Evolutionary conservation across 1,140 invertebrate genomes (phyloP).

Genomic region (Diprion similis): DNA sequence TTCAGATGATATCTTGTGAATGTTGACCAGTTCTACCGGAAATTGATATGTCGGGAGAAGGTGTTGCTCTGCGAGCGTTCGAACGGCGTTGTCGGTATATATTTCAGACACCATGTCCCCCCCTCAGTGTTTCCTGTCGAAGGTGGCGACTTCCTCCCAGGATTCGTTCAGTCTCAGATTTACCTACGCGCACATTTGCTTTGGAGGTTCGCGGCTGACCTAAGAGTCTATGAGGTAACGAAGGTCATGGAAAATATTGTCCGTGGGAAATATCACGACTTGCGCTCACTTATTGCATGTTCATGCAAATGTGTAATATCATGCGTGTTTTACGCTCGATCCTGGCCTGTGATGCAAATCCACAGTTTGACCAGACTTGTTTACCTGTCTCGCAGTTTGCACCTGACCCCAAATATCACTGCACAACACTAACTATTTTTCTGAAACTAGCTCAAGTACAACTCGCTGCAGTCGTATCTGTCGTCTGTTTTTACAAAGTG

Average conservation of each 20-base stretch:
- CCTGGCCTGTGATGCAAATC: too few relatives aligned
- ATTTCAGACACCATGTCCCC: background rate
- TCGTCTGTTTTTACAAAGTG: background rate
- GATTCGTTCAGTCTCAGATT: background rate
- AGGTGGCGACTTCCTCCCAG: conserved; percentile 1
- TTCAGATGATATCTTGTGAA: too few relatives aligned
- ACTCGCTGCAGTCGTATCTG: background rate
- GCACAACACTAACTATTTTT: background rate
- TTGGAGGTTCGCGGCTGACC: background rate
- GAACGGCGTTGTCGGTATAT: background rate
- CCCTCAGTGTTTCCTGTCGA: background rate
- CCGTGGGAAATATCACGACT: background rate
- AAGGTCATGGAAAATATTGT: conserved; percentile 3
- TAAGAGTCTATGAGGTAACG: background rate
- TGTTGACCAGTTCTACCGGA: background rate
- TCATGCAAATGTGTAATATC: too few relatives aligned
- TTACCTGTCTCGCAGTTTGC: too few relatives aligned
- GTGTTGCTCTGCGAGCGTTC: background rate
- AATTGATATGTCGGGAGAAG: background rate
- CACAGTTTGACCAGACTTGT: too few relatives aligned
- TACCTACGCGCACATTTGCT: background rate
- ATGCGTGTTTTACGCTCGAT: too few relatives aligned
- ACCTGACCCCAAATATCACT: too few relatives aligned
- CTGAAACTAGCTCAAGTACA: background rate
- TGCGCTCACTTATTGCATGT: too few relatives aligned